These are phyloP conservation scores for Montifringilla adamsi DNA, from an alignment of 2,113 vertebrate species.

Conservation along the genomic window DNA sequence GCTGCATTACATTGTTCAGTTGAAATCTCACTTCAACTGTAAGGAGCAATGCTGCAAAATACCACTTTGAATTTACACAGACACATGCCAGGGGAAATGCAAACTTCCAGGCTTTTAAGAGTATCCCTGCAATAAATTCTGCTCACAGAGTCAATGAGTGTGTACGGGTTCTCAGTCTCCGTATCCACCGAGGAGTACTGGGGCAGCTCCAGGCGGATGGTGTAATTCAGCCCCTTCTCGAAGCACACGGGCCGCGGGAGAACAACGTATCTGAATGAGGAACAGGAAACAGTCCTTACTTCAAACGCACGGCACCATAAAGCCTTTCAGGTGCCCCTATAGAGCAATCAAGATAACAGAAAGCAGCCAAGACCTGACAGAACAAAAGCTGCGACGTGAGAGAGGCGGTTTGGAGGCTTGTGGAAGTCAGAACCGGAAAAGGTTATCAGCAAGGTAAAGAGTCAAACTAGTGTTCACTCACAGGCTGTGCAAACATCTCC, in stretches of 20 bases:
- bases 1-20: not conserved
- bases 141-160: constrained; percentile 92
- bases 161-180: constrained; percentile 87
- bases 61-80: not conserved
- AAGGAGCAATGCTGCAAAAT: not conserved
- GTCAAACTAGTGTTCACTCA: not conserved
- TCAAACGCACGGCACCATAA: not conserved
- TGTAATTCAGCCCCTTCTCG: constrained; percentile 91
- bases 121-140: not conserved
- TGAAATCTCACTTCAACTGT: not conserved
- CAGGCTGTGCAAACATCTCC: constrained; percentile 18
- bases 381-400: not conserved
- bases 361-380: not conserved
- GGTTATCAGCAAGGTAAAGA: not conserved
- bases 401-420: not conserved
- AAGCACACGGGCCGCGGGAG: constrained; percentile 90
- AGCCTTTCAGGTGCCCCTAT: not conserved
- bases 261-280: constrained; percentile 79
- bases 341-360: not conserved
- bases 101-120: not conserved
- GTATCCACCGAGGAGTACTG: constrained; percentile 82
- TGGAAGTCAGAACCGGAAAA: not conserved
- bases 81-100: not conserved
- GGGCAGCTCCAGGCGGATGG: constrained; percentile 85
- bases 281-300: constrained; percentile 24